Conservation (phyloP, 2,888 invertebrate species). For the Pomacea canaliculata region DNA sequence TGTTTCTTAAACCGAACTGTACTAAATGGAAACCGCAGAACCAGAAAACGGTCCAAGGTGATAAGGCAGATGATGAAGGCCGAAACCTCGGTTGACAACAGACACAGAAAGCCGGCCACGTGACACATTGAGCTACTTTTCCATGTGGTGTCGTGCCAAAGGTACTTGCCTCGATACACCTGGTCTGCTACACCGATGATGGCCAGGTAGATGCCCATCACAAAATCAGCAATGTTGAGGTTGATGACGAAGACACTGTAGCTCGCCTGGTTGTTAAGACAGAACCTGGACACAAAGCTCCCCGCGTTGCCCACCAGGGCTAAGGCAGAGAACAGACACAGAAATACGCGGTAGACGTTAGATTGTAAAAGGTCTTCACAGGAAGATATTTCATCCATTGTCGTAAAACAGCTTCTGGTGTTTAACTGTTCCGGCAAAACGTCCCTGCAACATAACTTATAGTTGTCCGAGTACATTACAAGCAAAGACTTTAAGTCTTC, state of each 20-base stretch:
- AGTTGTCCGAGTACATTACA: not conserved
- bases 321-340: constrained; percentile 21
- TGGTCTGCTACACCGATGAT: constrained; percentile 46
- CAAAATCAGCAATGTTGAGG: constrained; percentile 33
- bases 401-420: not conserved
- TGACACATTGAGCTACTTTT: constrained; percentile 40
- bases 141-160: constrained; percentile 46
- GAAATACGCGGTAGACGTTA: constrained; percentile 15
- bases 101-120: constrained; percentile 44
- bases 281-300: constrained; percentile 4
- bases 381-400: constrained; percentile 23
- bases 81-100: constrained; percentile 75
- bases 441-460: not conserved
- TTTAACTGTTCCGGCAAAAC: not conserved
- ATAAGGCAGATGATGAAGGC: constrained; percentile 76
- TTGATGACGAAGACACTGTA: constrained; percentile 29
- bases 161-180: constrained; percentile 43
- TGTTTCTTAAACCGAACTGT: constrained; percentile 42
- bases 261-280: constrained; percentile 1
- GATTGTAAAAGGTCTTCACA: constrained; percentile 22
- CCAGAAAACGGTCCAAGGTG: constrained; percentile 76
- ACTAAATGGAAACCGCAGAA: constrained; percentile 75
- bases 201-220: constrained; percentile 47
- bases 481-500: not conserved
- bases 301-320: constrained; percentile 20